A percentile compares a stretch with the other conserved stretches of the same genome.
Conservation (phyloP, 2,797 vertebrate species). For the Coendou prehensilis region DNA sequence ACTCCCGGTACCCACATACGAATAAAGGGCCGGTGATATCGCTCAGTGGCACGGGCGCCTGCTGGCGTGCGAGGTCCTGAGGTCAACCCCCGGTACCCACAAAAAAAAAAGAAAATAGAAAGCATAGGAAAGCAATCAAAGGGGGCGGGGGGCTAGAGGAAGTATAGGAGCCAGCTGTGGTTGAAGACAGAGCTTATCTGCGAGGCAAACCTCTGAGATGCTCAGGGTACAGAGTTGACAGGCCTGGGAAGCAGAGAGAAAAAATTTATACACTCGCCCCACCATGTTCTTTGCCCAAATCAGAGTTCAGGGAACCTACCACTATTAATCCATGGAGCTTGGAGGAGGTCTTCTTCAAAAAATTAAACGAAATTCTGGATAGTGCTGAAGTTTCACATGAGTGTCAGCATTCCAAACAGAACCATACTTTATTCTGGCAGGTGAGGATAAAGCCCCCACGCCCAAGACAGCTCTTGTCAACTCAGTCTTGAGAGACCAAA, state of each 20-base stretch:
- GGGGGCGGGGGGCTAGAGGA: background rate
- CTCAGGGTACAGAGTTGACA: background rate
- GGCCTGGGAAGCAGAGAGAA: background rate
- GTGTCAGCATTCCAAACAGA: background rate
- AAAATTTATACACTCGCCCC: fast-evolving
- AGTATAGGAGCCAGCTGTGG: no score
- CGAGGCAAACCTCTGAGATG: background rate
- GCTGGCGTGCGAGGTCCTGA: no score
- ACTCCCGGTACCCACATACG: no score
- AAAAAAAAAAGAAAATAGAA: background rate
- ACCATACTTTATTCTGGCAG: background rate
- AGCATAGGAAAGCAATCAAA: background rate
- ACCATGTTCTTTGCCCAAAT: background rate
- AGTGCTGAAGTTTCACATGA: background rate
- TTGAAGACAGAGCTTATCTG: background rate
- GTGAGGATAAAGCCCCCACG: background rate
- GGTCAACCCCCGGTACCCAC: no score
- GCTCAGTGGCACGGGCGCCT: no score
- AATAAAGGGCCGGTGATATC: no score
- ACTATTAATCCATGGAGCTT: background rate
- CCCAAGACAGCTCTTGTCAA: background rate
- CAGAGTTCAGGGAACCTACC: background rate
- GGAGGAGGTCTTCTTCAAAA: background rate
- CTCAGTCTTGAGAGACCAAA: background rate
- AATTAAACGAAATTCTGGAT: background rate